Evolutionary conservation across 37 sponge, comb jelly and placozoan genomes (phyloP), one percentile per base, ranked within the genome.

Genomic region (Chondrosia reniformis): DNA sequence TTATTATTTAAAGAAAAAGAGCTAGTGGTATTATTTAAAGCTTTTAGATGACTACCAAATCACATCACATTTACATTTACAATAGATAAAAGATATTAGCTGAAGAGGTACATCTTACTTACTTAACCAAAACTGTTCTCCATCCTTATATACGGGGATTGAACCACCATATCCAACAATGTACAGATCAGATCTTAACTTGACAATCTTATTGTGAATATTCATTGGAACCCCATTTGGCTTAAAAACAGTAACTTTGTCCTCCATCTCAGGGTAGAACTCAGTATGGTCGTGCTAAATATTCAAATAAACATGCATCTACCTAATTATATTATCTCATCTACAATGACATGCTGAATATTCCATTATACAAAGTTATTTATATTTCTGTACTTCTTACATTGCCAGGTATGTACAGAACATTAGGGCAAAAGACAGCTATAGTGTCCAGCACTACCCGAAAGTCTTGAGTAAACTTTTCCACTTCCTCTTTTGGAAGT

Each of bases 341-440:
- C 10, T 36, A 42, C 8, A 66, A 13, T 59, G 22, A 5, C n/a
- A 4, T 66, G 9, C 30, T 19, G 6, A n/a, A 46, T 61, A 22
- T 66, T 44, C 2, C 22, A 13, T 67, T 8, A 45, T 28, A 27
- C 12, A 59, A 59, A 8, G 59, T 27, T 32, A 67, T 4, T 38
- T 9, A 5, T n/a, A n/a, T n/a, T n/a, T n/a, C n/a, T n/a, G n/a
- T n/a, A 0, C 8, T 34, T 32, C 86, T 83, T 44, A 93, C 94
- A 80, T 95, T 95, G 55, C 96, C 96, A 33, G 96, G 96, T 30
- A 95, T 78, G 67, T 84, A 95, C 62, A 90, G 84, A 22, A 95
- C 76, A 13, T 65, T 62, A 30, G 62, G 55, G 24, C 73, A 62
- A 10, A 95, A 69, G 0, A 74, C 2, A 17, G 46, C 38, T 10